A percentile compares a stretch with the other conserved stretches of the same genome.
Conservation (phyloP, 2,113 vertebrate species). For the Ceyx margarethae region DNA sequence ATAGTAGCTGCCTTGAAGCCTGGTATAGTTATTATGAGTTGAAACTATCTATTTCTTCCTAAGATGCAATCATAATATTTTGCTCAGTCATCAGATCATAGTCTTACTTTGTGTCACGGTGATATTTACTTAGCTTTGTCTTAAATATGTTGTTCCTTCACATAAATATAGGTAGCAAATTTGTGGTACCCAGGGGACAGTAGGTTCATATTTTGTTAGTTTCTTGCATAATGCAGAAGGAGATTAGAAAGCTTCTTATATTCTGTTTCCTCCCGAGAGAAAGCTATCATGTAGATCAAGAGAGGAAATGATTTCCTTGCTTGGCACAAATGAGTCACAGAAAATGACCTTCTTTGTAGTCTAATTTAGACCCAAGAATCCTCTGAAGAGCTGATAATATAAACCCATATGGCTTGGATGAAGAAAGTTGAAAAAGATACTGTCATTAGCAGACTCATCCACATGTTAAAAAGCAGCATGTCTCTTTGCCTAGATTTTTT, state of each 20-base stretch:
- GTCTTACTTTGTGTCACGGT: neutral
- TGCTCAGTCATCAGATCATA: neutral
- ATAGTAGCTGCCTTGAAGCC: neutral
- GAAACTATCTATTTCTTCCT: neutral
- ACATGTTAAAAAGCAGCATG: constrained; percentile 13
- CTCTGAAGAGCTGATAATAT: constrained; percentile 44
- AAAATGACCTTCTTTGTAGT: constrained; percentile 67
- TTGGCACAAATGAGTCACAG: constrained; percentile 70
- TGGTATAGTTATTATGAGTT: neutral
- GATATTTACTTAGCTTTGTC: constrained; percentile 1
- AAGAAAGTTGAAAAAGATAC: neutral
- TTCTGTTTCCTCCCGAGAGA: constrained; percentile 60
- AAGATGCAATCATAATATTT: neutral
- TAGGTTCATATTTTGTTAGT: constrained; percentile 26
- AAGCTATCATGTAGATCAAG: constrained; percentile 63
- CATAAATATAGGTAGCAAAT: constrained; percentile 29
- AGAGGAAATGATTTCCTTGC: constrained; percentile 68
- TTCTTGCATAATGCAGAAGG: constrained; percentile 54
- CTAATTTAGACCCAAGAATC: constrained; percentile 66
- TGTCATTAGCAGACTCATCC: neutral
- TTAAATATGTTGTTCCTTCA: constrained; percentile 2
- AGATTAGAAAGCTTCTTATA: constrained; percentile 58
- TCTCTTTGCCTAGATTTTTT: neutral
- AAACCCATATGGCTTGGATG: constrained; percentile 23
- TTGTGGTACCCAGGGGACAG: neutral